A percentile compares a stretch with the other conserved stretches of the same genome.
These are phyloP conservation scores for Micromesistius poutassou DNA, from an alignment of 2,797 vertebrate species.

Conservation along the genomic window DNA sequence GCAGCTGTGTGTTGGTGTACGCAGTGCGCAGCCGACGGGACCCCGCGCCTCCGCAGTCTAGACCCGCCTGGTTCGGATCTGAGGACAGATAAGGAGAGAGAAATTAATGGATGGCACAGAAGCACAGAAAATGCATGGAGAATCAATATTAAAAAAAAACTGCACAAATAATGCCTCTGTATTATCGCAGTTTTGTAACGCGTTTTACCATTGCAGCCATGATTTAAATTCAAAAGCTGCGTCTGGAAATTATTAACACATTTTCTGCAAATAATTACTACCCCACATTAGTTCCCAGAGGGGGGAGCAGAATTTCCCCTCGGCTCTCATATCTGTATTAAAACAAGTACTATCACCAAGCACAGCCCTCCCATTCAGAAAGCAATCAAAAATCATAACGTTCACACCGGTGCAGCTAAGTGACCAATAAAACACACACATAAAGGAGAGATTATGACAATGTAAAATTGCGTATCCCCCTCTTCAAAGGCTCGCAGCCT, in stretches of 20 bases:
- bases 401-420: constrained; percentile 1
- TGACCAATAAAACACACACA: constrained; percentile 6
- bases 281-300: not conserved
- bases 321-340: constrained; percentile 44
- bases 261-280: not conserved
- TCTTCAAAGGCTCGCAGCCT: not conserved
- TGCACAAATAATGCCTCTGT: not conserved
- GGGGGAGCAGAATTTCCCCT: constrained; percentile 17
- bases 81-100: constrained; percentile 11
- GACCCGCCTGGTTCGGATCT: constrained; percentile 73
- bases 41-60: constrained; percentile 66
- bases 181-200: not conserved
- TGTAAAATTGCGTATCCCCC: constrained; percentile 1
- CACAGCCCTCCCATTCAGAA: constrained; percentile 1
- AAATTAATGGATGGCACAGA: not conserved
- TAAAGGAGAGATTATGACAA: not conserved
- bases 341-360: constrained; percentile 21
- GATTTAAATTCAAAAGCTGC: not conserved
- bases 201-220: not conserved
- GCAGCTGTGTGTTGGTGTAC: constrained; percentile 85
- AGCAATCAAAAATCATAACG: constrained; percentile 4
- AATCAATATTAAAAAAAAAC: not conserved
- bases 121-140: not conserved
- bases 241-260: not conserved
- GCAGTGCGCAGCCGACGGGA: constrained; percentile 81